Evolutionary conservation across 2,888 invertebrate species (phyloP).

Genomic region (Linnaemya vulpina): DNA sequence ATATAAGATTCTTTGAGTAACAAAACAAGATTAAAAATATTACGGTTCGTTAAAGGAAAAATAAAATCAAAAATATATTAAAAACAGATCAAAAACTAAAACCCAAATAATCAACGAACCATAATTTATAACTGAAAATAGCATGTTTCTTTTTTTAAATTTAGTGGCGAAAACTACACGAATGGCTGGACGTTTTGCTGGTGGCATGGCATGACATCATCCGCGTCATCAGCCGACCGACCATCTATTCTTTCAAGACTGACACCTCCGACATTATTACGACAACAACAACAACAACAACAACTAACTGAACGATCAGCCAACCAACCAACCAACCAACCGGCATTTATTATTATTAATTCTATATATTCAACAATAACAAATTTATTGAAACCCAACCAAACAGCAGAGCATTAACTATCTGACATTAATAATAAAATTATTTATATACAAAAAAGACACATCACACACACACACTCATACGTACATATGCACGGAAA

Average conservation of each 20-base stretch:
- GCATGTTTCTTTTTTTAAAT: background rate
- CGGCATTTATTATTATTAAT: slow-evolving; percentile 37
- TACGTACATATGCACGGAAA: slow-evolving; percentile 20
- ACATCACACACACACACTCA: background rate
- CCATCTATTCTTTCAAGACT: slow-evolving; percentile 41
- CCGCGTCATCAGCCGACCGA: slow-evolving; percentile 57
- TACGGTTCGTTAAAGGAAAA: background rate
- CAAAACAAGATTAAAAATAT: slow-evolving; percentile 6
- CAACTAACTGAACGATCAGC: slow-evolving; percentile 9
- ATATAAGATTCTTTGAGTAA: slow-evolving; percentile 12
- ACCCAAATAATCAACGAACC: slow-evolving; percentile 35
- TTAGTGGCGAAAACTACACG: slow-evolving; percentile 18
- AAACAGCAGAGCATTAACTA: slow-evolving; percentile 42
- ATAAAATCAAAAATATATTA: no score
- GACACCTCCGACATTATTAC: slow-evolving; percentile 67
- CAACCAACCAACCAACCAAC: slow-evolving; percentile 17
- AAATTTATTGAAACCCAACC: slow-evolving; percentile 43
- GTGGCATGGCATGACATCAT: slow-evolving; percentile 66
- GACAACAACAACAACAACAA: slow-evolving; percentile 34
- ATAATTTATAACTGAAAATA: slow-evolving; percentile 48
- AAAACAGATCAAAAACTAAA: slow-evolving; percentile 9
- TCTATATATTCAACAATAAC: slow-evolving; percentile 52
- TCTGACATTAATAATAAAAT: slow-evolving; percentile 50
- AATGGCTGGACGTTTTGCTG: slow-evolving; percentile 21
- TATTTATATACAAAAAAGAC: slow-evolving; percentile 8